A percentile compares a stretch with the other conserved stretches of the same genome.
Evolutionary conservation across 2,113 vertebrate species (phyloP).

Genomic region (Xyrauchen texanus): DNA sequence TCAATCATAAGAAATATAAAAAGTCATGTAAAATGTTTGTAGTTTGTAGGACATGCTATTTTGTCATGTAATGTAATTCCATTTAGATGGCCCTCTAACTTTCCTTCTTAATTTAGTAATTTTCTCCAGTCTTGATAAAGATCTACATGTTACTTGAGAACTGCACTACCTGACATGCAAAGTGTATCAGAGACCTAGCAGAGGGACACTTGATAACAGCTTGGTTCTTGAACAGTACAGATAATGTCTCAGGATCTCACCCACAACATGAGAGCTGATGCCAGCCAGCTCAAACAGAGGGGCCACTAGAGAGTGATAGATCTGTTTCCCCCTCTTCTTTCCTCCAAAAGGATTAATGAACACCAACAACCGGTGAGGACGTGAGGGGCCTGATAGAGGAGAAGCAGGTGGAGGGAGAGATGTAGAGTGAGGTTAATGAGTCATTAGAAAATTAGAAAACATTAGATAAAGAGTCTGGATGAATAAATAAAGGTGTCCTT

Average conservation of each 20-base stretch:
- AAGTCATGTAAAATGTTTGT: too few species aligned
- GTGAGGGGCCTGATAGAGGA: constrained; percentile 60
- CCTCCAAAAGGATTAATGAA: constrained; percentile 84
- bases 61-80: too few species aligned
- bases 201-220: constrained; percentile 42
- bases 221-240: constrained; percentile 34
- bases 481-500: not conserved
- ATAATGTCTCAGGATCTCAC: constrained; percentile 59
- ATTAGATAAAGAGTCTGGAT: not conserved
- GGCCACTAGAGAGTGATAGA: constrained; percentile 75
- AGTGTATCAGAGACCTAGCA: constrained; percentile 41
- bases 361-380: constrained; percentile 76
- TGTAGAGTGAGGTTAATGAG: constrained; percentile 20
- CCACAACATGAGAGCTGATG: constrained; percentile 79
- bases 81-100: too few species aligned
- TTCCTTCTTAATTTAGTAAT: constrained; percentile 11
- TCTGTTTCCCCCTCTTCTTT: constrained; percentile 71
- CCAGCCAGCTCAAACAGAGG: constrained; percentile 81
- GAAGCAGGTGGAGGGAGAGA: not conserved
- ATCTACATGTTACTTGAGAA: constrained; percentile 35
- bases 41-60: too few species aligned
- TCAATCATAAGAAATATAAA: too few species aligned
- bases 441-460: not conserved
- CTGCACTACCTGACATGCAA: not conserved
- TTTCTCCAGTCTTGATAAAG: constrained; percentile 37